Evolutionary conservation across 2,113 vertebrate species (phyloP), one percentile per base, ranked within the genome.

Genomic region (Thomomys bottae): DNA sequence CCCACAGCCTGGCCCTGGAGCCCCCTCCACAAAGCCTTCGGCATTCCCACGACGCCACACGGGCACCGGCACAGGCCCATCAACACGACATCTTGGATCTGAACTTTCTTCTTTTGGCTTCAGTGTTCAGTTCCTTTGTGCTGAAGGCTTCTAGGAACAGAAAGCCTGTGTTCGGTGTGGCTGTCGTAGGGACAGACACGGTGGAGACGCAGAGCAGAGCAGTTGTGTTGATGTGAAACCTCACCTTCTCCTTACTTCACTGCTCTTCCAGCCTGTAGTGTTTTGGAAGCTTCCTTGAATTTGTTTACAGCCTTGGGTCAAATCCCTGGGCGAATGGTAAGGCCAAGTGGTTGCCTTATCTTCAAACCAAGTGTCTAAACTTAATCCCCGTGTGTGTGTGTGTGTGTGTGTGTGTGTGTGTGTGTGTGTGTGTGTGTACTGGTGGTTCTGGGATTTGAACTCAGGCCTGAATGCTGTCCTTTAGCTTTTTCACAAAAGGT

Each of bases 61-160:
- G 67, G 40, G 87, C 20, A 11, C 26, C 54, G 34, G 72, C 49
- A 2, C 6, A 15, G 0, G 23, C 42, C 45, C n/a, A 12, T 11
- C 64, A 63, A 71, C 11, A 36, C 0, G 18, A 45, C 2, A 0
- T 59, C 49, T 24, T 77, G 75, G 71, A 70, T 82, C 68, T 88
- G 83, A 90, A 87, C 92, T 92, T 72, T 54, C 24, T 81, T 36
- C 6, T 40, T 94, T 94, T 40, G n/a, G 63, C 64, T 59, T 12
- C 30, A 6, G 9, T 67, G 81, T 87, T 87, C 72, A 81, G 59
- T 68, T 20, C 26, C 64, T 66, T 67, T 26, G 45, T 80, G 63
- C 49, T 68, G 8, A 67, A 45, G 3, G 14, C 68, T 89, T 81
- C 94, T 89, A 42, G 67, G 42, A 85, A 24, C 20, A 40, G 72